A percentile compares a stretch with the other conserved stretches of the same genome.
phyloP scores from a whole-genome alignment of 2,888 invertebrate species.

The Diarsia rubi region DNA sequence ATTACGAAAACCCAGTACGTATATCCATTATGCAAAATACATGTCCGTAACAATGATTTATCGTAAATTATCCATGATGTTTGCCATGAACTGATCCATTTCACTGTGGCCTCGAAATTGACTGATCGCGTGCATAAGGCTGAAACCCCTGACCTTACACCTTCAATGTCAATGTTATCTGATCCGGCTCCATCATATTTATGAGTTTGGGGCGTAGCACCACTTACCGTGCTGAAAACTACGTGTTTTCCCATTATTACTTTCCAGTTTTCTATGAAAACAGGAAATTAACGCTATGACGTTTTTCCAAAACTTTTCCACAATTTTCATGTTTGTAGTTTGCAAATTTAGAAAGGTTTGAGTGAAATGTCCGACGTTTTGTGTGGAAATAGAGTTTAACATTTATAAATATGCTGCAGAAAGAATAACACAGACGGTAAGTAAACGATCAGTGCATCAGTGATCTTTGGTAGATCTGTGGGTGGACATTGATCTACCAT shows the following conservation, averaged over 20 bases:
- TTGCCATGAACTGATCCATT: slow-evolving; percentile 54
- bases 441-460: slow-evolving; percentile 38
- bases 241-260: slow-evolving; percentile 42
- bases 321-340: slow-evolving; percentile 21
- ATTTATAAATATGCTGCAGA: slow-evolving; percentile 44
- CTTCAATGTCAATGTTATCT: slow-evolving; percentile 82
- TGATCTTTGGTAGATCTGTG: slow-evolving; percentile 25
- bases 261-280: slow-evolving; percentile 26
- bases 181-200: slow-evolving; percentile 69
- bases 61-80: slow-evolving; percentile 45
- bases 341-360: slow-evolving; percentile 35
- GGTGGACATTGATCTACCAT: slow-evolving; percentile 41
- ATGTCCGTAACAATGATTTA: slow-evolving; percentile 37
- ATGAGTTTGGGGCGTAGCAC: slow-evolving; percentile 63
- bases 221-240: slow-evolving; percentile 42
- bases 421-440: slow-evolving; percentile 28
- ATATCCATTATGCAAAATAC: slow-evolving; percentile 10
- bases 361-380: slow-evolving; percentile 51
- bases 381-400: slow-evolving; percentile 24
- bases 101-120: slow-evolving; percentile 76
- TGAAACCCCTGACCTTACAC: slow-evolving; percentile 73
- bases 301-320: slow-evolving; percentile 7
- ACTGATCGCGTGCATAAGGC: slow-evolving; percentile 80
- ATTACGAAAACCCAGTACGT: slow-evolving; percentile 9
- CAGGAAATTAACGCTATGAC: slow-evolving; percentile 25